Percentiles rank a stretch among this genome's conserved stretches.
These are phyloP conservation scores for Zaprionus bogoriensis DNA, from an alignment of 2,888 invertebrate genomes.

Conservation along the genomic window DNA sequence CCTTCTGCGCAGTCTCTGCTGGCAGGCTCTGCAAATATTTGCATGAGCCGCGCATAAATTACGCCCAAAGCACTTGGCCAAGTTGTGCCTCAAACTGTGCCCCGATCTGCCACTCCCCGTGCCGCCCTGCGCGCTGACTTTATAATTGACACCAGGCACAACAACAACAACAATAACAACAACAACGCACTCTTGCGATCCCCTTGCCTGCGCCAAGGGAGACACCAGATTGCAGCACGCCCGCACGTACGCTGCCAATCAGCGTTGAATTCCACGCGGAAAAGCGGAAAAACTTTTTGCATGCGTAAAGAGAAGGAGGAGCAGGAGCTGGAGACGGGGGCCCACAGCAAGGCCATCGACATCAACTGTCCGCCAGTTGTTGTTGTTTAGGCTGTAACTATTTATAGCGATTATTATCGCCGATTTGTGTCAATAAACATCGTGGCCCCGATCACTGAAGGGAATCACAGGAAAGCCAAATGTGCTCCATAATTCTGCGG, in stretches of 20 bases:
- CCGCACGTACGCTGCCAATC: slow-evolving; percentile 66
- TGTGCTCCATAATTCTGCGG: background rate
- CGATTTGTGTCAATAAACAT: slow-evolving; percentile 44
- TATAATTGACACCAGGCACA: slow-evolving; percentile 46
- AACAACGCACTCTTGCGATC: slow-evolving; percentile 3
- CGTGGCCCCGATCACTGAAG: slow-evolving; percentile 6
- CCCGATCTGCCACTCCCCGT: background rate
- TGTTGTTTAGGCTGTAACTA: slow-evolving; percentile 46
- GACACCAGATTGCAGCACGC: slow-evolving; percentile 41
- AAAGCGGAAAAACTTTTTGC: slow-evolving; percentile 44
- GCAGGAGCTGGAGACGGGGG: background rate
- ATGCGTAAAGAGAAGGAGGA: background rate
- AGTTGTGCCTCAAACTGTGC: slow-evolving; percentile 22
- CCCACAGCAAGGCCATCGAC: slow-evolving; percentile 45
- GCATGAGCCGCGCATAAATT: slow-evolving; percentile 60
- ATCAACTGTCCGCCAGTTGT: slow-evolving; percentile 39
- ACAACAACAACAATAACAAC: slow-evolving; percentile 45
- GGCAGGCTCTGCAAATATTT: slow-evolving; percentile 41
- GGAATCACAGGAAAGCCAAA: too few relatives aligned
- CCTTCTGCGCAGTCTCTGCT: background rate
- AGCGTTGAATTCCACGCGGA: slow-evolving; percentile 14
- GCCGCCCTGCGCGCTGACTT: slow-evolving; percentile 13
- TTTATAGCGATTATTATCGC: slow-evolving; percentile 42
- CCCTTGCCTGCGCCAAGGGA: background rate
- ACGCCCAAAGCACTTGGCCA: slow-evolving; percentile 63